Conservation (phyloP, 1,140 invertebrate species). For the Panagrolaimus sp. region DNA sequence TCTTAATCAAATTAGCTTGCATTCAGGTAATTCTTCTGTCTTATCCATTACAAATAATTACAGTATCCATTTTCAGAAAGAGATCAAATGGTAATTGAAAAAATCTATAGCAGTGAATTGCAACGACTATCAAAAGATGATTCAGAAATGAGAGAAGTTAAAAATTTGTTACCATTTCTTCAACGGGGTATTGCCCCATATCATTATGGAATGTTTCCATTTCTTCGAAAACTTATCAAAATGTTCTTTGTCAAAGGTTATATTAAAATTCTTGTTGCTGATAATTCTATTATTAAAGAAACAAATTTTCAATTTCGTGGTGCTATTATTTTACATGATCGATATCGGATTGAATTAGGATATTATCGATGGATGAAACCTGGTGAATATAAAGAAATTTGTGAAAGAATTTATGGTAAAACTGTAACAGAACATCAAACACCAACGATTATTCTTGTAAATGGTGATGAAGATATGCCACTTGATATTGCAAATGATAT, state of each 20-base stretch:
- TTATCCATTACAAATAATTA: no score
- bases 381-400: neutral
- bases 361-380: neutral
- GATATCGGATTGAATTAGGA: neutral
- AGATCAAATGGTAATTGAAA: neutral
- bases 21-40: no score
- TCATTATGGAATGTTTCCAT: neutral
- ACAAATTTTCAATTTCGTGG: neutral
- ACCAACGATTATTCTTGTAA: neutral
- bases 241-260: neutral
- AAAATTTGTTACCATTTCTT: neutral
- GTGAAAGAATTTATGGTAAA: neutral
- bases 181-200: neutral
- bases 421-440: no score
- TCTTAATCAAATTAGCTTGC: no score
- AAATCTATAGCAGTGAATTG: neutral
- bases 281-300: neutral
- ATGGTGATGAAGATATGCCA: neutral
- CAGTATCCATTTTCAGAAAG: neutral
- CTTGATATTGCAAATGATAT: no score
- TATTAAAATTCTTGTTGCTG: neutral
- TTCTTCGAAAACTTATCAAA: neutral
- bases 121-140: neutral
- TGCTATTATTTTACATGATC: neutral
- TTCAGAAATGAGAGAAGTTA: neutral